Conservation (phyloP, 1,140 invertebrate species). For the Apis laboriosa region DNA sequence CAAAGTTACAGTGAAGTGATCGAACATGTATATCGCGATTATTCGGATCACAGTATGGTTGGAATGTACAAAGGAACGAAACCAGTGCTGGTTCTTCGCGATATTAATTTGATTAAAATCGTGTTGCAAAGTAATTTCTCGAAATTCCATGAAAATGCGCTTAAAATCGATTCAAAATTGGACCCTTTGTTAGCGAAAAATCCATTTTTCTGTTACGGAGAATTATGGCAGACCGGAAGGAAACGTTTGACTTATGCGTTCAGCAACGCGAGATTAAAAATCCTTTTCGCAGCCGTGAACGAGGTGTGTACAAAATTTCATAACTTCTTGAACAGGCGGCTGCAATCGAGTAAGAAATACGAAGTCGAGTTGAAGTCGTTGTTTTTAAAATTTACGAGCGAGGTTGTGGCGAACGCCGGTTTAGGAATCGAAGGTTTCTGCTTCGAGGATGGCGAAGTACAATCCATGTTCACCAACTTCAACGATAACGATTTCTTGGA, state of each 20-base stretch:
- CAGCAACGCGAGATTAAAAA: constrained; percentile 55
- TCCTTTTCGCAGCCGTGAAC: constrained; percentile 9
- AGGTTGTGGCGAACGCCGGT: constrained; percentile 79
- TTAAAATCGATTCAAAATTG: constrained; percentile 6
- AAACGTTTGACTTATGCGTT: constrained; percentile 50
- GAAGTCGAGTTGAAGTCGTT: constrained; percentile 71
- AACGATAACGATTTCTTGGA: constrained; percentile 56
- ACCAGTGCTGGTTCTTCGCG: constrained; percentile 66
- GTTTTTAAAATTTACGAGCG: constrained; percentile 78
- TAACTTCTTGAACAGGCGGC: constrained; percentile 39
- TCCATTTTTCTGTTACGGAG: constrained; percentile 68
- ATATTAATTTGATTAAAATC: constrained; percentile 69
- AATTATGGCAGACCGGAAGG: constrained; percentile 54
- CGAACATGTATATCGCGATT: constrained; percentile 49
- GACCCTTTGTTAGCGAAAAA: constrained; percentile 67
- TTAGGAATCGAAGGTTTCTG: constrained; percentile 75
- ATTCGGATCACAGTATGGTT: constrained; percentile 55
- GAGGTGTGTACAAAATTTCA: constrained; percentile 52
- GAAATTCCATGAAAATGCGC: constrained; percentile 57
- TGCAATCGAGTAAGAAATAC: constrained; percentile 10
- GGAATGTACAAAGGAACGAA: constrained; percentile 64
- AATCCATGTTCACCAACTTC: constrained; percentile 43
- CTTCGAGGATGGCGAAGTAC: constrained; percentile 44
- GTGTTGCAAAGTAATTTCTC: constrained; percentile 72
- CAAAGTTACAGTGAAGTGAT: constrained; percentile 36